These are phyloP conservation scores for Cacatua alba DNA, from an alignment of 2,113 vertebrate species.

Conservation along the genomic window DNA sequence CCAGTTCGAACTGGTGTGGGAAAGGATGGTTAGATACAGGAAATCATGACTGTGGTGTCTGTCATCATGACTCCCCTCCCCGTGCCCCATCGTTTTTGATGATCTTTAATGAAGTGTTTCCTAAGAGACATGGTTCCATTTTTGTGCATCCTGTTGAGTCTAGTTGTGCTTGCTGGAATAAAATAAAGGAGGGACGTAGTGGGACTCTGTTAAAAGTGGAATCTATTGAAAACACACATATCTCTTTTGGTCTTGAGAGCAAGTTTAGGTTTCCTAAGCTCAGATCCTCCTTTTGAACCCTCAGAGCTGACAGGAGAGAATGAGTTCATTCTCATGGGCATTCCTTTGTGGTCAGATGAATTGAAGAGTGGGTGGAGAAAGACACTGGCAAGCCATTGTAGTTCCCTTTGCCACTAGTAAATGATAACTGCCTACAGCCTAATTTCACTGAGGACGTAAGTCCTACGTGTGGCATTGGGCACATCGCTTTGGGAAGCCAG, in stretches of 20 bases:
- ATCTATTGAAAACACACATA: accelerated
- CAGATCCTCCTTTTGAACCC: background rate
- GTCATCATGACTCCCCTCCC: background rate
- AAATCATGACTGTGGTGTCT: background rate
- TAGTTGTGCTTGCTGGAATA: background rate
- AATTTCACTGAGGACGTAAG: accelerated
- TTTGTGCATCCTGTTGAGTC: background rate
- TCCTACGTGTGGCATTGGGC: background rate
- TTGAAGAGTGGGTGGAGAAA: background rate
- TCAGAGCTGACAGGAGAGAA: background rate
- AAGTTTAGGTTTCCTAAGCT: background rate
- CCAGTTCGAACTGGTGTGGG: background rate
- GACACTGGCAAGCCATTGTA: background rate
- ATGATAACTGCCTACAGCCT: background rate
- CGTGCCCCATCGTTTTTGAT: background rate
- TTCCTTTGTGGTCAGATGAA: background rate
- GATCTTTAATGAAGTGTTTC: background rate
- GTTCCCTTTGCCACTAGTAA: background rate
- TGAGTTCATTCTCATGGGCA: background rate
- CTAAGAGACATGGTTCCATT: background rate
- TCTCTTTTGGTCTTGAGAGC: background rate
- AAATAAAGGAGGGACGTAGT: background rate
- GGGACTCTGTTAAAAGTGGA: background rate
- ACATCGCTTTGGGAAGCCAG: background rate
- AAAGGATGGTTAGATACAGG: background rate